Conservation (phyloP, 2,113 vertebrate genomes). For the Lagopus muta region DNA sequence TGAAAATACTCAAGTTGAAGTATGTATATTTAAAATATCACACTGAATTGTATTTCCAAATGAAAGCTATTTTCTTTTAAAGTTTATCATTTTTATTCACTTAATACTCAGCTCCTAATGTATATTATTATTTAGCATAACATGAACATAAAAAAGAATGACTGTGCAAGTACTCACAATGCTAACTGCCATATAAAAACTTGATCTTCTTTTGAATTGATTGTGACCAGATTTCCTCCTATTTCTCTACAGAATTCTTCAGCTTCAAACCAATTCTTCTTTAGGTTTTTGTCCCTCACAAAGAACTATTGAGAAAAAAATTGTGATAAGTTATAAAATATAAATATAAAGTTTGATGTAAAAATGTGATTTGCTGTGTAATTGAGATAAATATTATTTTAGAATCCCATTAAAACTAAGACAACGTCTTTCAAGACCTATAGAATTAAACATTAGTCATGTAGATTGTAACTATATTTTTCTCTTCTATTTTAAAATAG, state of each 20-base stretch:
- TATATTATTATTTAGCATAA: neutral
- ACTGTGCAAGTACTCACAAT: slow-evolving; percentile 46
- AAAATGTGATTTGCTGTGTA: neutral
- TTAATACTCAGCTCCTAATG: neutral
- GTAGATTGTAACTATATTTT: neutral
- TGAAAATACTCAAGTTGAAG: neutral
- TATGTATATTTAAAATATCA: neutral
- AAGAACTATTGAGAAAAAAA: slow-evolving; percentile 63
- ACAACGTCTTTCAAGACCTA: neutral
- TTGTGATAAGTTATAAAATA: neutral
- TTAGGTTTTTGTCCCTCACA: slow-evolving; percentile 63
- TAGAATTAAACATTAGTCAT: neutral
- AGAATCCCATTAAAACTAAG: neutral
- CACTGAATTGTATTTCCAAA: neutral
- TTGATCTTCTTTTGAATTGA: slow-evolving; percentile 77
- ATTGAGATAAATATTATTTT: neutral
- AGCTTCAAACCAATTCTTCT: slow-evolving; percentile 88
- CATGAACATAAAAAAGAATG: neutral
- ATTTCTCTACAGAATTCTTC: slow-evolving; percentile 85
- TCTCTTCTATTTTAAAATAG: neutral
- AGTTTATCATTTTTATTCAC: neutral
- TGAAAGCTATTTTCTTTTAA: neutral
- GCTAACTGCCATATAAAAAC: slow-evolving; percentile 38
- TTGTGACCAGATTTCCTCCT: slow-evolving; percentile 86
- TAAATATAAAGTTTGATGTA: neutral